Evolutionary conservation across 1,140 invertebrate species (phyloP), one percentile per base, ranked within the genome.

Genomic region (Papilio helenus): DNA sequence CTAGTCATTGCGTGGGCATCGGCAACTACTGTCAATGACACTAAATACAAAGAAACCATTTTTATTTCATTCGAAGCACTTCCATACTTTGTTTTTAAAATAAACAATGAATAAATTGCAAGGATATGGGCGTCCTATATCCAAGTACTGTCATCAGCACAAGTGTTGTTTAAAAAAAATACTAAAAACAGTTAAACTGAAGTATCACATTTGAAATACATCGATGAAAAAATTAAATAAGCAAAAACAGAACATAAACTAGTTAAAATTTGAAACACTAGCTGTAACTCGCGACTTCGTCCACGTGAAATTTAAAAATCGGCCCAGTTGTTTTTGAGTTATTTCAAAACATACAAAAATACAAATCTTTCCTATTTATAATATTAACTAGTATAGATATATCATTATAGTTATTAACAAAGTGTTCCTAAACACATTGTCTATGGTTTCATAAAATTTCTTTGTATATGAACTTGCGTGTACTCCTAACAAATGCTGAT

Each of bases 101-200:
- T 73, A 79, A 79, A 81, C 78, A 79, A 81, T 76, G 34, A 81
- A 76, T 81, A 81, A 55, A 81, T 81, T 74, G 61, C 42, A 10
- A 79, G 42, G 71, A 68, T 34, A 39, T 72, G 34, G 39, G 18
- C 44, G 44, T 16, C 44, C n/a, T 51, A 74, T n/a, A 42, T 46
- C 34, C 7, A 12, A 12, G 42, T 74, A 74, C 44, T 51, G 44
- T 74, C n/a, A 49, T 26, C 44, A 10, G 18, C 42, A 74, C 72
- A 74, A 49, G 72, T 51, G 0, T 46, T 46, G 20, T 74, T 68
- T 34, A 68, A 68, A 26, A 58, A 20, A 14, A 10, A 14, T 20
- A 23, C 12, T 23, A 58, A 20, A 23, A 23, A 65, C 14, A 2
- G 58, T 10, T 58, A 23, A 8, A 61, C 7, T 3, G 12, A 61